phyloP scores from a whole-genome alignment of 2,113 vertebrate genomes.

The Platysteira castanea region DNA sequence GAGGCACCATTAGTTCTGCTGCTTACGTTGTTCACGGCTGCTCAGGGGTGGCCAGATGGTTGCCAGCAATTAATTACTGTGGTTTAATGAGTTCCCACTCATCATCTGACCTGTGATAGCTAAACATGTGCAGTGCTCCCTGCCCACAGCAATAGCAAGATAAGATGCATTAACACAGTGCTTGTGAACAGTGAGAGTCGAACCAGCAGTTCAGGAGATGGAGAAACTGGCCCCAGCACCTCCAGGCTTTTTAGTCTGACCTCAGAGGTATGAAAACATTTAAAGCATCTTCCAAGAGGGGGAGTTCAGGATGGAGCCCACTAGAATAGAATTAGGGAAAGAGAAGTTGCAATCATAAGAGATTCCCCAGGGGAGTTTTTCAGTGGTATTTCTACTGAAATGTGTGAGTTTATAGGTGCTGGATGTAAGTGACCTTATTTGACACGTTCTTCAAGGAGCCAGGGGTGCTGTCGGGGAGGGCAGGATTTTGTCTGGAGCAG shows the following conservation, averaged over 20 bases:
- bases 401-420: not conserved
- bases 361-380: not conserved
- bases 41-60: slow-evolving; percentile 67
- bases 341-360: not conserved
- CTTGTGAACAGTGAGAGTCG: not conserved
- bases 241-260: not conserved
- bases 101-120: slow-evolving; percentile 66
- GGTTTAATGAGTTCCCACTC: slow-evolving; percentile 66
- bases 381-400: not conserved
- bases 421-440: not conserved
- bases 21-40: slow-evolving; percentile 58
- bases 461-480: not conserved
- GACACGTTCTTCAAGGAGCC: not conserved
- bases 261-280: not conserved
- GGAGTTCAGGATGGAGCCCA: not conserved
- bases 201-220: not conserved
- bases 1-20: slow-evolving; percentile 60
- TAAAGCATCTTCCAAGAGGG: not conserved
- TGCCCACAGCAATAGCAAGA: slow-evolving; percentile 48
- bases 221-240: not conserved
- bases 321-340: not conserved
- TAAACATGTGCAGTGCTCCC: slow-evolving; percentile 48
- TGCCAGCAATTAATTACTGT: slow-evolving; percentile 67
- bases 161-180: slow-evolving; percentile 4
- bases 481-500: not conserved